Evolutionary conservation across 2,888 invertebrate species (phyloP).

Genomic region (Ectemnius cavifrons): DNA sequence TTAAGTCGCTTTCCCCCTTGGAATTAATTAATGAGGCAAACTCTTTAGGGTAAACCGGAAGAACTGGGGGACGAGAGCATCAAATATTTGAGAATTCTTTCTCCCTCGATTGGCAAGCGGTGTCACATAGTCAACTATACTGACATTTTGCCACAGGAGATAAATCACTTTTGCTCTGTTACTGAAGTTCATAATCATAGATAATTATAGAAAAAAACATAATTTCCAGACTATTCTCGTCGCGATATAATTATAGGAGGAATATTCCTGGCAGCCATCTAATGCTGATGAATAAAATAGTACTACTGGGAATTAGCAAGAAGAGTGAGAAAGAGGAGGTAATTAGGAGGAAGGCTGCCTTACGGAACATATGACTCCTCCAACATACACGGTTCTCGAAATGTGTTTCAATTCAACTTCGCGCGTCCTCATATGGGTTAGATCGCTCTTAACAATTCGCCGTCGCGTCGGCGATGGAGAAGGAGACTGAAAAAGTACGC

Average conservation of each 20-base stretch:
- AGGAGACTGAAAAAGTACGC: neutral
- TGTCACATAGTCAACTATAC: conserved; percentile 37
- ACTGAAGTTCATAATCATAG: too few species aligned
- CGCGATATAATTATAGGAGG: neutral
- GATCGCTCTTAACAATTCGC: neutral
- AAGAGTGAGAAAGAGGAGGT: neutral
- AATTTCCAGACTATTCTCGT: neutral
- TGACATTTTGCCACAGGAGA: conserved; percentile 35
- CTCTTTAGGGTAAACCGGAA: conserved; percentile 40
- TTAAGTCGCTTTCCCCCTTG: conserved; percentile 32
- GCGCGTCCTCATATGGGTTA: too few species aligned
- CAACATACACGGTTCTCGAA: too few species aligned
- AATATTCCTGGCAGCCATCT: neutral
- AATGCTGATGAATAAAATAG: too few species aligned
- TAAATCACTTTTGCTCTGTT: conserved; percentile 28
- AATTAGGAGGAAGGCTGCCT: neutral
- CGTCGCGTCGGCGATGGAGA: neutral
- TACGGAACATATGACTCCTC: too few species aligned
- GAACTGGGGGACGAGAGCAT: conserved; percentile 26
- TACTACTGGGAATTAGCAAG: too few species aligned
- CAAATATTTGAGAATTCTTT: conserved; percentile 50
- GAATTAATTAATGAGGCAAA: conserved; percentile 53
- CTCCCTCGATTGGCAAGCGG: conserved; percentile 35
- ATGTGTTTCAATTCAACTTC: too few species aligned
- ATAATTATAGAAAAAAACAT: neutral